Conservation (phyloP, 2,113 vertebrate genomes). For the Dasyurus viverrinus region DNA sequence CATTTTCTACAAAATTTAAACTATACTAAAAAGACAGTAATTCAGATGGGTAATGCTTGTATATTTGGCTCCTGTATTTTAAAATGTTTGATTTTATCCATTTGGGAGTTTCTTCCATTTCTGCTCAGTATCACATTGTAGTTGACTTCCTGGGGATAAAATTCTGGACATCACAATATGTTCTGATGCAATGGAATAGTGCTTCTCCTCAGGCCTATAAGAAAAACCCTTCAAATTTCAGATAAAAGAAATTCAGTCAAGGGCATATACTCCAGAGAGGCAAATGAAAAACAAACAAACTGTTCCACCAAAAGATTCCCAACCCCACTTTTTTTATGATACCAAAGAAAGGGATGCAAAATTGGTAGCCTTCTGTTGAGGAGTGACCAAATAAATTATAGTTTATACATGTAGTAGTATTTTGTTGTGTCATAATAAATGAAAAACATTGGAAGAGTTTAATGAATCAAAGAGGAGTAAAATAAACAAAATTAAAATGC, state of each 20-base stretch:
- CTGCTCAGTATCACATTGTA: not conserved
- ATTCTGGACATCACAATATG: not conserved
- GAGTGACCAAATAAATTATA: not conserved
- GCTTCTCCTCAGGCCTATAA: not conserved
- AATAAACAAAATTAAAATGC: not conserved
- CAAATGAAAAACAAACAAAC: not conserved
- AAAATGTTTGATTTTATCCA: not conserved
- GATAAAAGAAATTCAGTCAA: not conserved
- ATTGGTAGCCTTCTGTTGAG: not conserved
- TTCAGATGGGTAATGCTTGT: not conserved
- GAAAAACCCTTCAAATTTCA: not conserved
- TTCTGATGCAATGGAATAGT: not conserved
- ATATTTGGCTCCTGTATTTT: not conserved
- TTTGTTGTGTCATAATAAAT: not conserved
- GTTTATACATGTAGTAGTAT: not conserved
- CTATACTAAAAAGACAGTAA: not conserved
- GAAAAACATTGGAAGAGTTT: not conserved
- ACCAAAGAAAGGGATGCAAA: not conserved
- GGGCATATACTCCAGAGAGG: not conserved
- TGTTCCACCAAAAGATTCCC: not conserved
- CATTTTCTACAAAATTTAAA: not conserved
- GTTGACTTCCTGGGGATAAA: not conserved
- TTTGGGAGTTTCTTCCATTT: not conserved
- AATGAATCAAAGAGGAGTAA: not conserved
- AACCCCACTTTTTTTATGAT: not conserved